phyloP scores from a whole-genome alignment of 2,113 vertebrate genomes.

The Cyprinodon brontotheroides region DNA sequence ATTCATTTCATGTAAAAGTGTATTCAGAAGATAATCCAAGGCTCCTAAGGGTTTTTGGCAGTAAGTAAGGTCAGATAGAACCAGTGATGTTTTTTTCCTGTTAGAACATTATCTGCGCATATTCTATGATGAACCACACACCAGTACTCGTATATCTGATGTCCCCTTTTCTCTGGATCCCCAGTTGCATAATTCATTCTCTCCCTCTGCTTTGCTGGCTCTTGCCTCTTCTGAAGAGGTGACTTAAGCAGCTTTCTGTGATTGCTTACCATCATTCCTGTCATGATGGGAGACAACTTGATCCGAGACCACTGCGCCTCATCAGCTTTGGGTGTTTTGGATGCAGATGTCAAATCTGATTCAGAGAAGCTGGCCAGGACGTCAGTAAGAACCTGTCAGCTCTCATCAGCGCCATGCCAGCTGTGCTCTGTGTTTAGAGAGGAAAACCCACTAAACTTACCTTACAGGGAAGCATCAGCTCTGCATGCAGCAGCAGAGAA shows the following conservation, averaged over 20 bases:
- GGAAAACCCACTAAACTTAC: slow-evolving; percentile 26
- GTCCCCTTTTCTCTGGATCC: slow-evolving; percentile 13
- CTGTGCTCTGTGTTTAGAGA: slow-evolving; percentile 14
- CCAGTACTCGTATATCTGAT: not conserved
- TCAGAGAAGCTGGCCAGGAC: slow-evolving; percentile 5
- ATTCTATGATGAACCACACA: not conserved
- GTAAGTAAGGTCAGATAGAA: not conserved
- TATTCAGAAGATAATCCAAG: slow-evolving; percentile 26
- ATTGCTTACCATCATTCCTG: slow-evolving; percentile 20
- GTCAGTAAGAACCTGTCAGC: slow-evolving; percentile 19
- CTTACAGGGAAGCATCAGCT: slow-evolving; percentile 7
- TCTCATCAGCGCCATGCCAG: slow-evolving; percentile 45
- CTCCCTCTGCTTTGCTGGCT: slow-evolving; percentile 10
- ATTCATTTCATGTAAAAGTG: slow-evolving; percentile 6
- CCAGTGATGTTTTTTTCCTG: not conserved
- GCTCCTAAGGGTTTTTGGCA: not conserved
- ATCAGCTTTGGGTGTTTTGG: slow-evolving; percentile 32
- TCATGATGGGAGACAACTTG: slow-evolving; percentile 19
- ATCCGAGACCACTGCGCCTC: slow-evolving; percentile 7
- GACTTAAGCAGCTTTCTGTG: slow-evolving; percentile 62
- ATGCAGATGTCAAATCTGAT: slow-evolving; percentile 26
- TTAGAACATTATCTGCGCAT: not conserved
- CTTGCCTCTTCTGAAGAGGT: slow-evolving; percentile 7
- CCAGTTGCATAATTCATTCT: not conserved
- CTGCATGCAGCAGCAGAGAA: slow-evolving; percentile 10